Evolutionary conservation across 2,888 invertebrate species (phyloP), one percentile per base, ranked within the genome.

Genomic region (Desoria tigrina): DNA sequence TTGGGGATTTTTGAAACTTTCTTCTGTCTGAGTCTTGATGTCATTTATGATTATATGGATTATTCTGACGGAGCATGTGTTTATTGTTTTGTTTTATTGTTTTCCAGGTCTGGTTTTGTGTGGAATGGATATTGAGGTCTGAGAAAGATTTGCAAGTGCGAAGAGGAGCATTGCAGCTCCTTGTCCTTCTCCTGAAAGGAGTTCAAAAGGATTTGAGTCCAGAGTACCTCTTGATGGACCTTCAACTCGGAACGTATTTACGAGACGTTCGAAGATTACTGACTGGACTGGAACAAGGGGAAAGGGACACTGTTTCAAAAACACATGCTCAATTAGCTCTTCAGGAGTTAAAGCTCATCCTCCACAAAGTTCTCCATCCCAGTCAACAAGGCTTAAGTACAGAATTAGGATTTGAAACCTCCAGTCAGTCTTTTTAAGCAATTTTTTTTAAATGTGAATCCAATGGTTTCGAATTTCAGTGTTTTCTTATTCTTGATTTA

Each of bases 161-260:
- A 59, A 83, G 91, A 77, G 91, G 92, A 3, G 90, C 90, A 4
- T 87, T 90, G 16, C 83, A 90, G 80, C 87, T 91, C n/a, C 83
- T 90, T 69, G 84, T 88, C 42, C 84, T 88, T 75, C 80, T 93
- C 56, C 81, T 93, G 49, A 86, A 86, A 77, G 93, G 93, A 7
- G 81, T 91, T 14, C 89, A 88, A 37, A 85, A 83, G 76, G 87
- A 90, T 72, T 61, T 72, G 16, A 32, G 61, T 26, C 53, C 53
- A 1, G 54, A 65, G 9, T 27, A 61, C 14, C 57, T 74, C 6
- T 11, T 18, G 70, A 0, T n/a, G 55, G 16, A 65, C 69, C 58
- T n/a, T 24, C 4, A 45, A 4, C 37, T 72, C 9, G 67, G 66
- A 14, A 21, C 32, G 11, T 68, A 72, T 59, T 49, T 74, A 11